Evolutionary conservation across 2,888 invertebrate genomes (phyloP).

Genomic region (Rhorus exstirpatorius): DNA sequence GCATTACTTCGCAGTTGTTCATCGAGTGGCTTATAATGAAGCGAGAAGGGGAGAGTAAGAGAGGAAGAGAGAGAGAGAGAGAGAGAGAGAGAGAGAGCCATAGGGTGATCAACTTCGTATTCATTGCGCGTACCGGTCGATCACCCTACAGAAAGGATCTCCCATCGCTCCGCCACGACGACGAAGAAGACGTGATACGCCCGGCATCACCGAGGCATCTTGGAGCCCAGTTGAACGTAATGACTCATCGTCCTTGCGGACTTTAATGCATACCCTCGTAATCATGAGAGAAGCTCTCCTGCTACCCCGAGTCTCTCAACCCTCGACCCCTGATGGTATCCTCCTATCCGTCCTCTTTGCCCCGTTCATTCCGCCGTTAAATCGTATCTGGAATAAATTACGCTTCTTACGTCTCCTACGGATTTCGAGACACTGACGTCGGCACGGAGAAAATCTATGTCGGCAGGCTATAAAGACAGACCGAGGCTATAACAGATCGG

Average conservation of each 20-base stretch:
- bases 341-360: constrained; percentile 24
- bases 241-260: constrained; percentile 73
- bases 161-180: constrained; percentile 52
- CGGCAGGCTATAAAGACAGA: constrained; percentile 2
- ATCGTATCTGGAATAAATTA: constrained; percentile 67
- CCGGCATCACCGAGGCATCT: constrained; percentile 46
- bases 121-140: constrained; percentile 80
- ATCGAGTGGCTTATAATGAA: constrained; percentile 77
- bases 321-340: constrained; percentile 44
- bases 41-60: background rate
- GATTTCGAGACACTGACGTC: background rate
- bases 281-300: constrained; percentile 59
- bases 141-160: constrained; percentile 78
- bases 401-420: constrained; percentile 40
- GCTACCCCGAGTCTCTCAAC: constrained; percentile 54
- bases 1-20: constrained; percentile 80
- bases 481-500: background rate
- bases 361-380: constrained; percentile 26
- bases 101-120: constrained; percentile 77
- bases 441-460: constrained; percentile 1
- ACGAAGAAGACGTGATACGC: constrained; percentile 55
- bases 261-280: constrained; percentile 74
- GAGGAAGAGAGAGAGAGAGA: constrained; percentile 10
- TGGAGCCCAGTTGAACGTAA: constrained; percentile 71
- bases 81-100: constrained; percentile 20